Evolutionary conservation across 1,140 invertebrate species (phyloP), one percentile per base, ranked within the genome.

Genomic region (Papilio xuthus): DNA sequence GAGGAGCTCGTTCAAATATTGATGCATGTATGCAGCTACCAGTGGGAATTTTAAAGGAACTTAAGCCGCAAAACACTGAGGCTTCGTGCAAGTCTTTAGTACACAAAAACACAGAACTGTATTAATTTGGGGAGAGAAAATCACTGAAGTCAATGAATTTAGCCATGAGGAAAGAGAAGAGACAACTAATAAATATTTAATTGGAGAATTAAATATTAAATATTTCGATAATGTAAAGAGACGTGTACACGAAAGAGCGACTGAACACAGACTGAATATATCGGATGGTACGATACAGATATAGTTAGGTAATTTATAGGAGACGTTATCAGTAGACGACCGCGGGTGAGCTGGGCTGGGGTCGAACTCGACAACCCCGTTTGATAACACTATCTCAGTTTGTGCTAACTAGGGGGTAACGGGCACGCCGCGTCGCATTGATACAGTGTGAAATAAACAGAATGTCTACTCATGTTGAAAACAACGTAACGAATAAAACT

Each of bases 11-110:
- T 79, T 86, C 78, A 78, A 86, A 86, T 83, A 91, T 83, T 80
- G 82, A 94, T 91, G 83, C 93, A 94, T 94, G 90, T 93, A 94
- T 90, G 80, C 87, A 82, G 70, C 75, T 82, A 71, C 83, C 90
- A 92, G 82, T 67, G 77, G 67, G 77, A 94, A 94, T 94, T 86
- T 85, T 94, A 90, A 84, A 86, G 79, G 75, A 79, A 75, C 79
- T 80, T 71, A 71, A 78, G 71, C 81, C 79, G 78, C 83, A 18
- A 67, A 50, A 79, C 56, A 28, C 15, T 60, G 28, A 41, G 47
- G 41, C 28, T 76, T 42, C 70, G 42, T 73, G 28, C 20, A 10
- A 41, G 78, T 84, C 76, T 83, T 84, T 83, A 13, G 70, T 79
- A 23, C 9, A 28, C 78, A 81, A 70, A 83, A 85, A 86, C 82